Base-by-base conservation (phyloP, 2,888 invertebrate genomes). In the Phalera bucephala region DNA sequence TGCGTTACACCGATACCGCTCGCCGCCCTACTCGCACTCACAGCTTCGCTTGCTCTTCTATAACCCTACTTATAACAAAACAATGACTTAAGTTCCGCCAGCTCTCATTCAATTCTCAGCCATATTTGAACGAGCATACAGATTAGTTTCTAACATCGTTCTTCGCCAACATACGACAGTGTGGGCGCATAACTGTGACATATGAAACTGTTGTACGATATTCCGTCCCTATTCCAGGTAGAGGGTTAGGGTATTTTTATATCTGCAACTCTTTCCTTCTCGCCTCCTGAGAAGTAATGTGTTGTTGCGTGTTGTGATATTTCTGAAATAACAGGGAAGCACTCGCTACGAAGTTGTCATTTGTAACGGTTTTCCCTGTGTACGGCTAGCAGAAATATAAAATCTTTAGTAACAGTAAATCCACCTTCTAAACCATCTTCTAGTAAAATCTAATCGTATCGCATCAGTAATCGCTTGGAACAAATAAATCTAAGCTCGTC, bases 241-340 rank as follows among this genome's bases (percentile, higher is more conserved):
- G 48, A 50, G 45, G 64, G 66, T 59, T 62, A 69, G 52, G 58
- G 59, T 73, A 78, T 84, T 84, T 85, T 85, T 77, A 66, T 77
- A 71, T 60, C 47, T 66, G 64, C 66, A 53, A 87, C 83, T 63
- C 81, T 62, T 69, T 88, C 79, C 42, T 61, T 54, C 83, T 64
- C 69, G 65, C 73, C 74, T 80, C 75, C 79, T 81, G 76, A 85
- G 87, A 81, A 88, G 85, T 87, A 88, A 88, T 86, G 84, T 87
- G 87, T 89, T 89, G 84, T 89, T 88, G 85, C 80, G 87, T 90
- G 90, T 90, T 90, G 89, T 90, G 90, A 90, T 90, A 90, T 89
- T 90, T 89, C 80, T 81, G 80, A 88, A 90, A 90, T 89, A 90
- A 90, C 90, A 90, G 89, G 86, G 89, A 87, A 89, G 88, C 88